A percentile compares a stretch with the other conserved stretches of the same genome.
Evolutionary conservation across 2,888 invertebrate species (phyloP).

Genomic region (Thereva unica): DNA sequence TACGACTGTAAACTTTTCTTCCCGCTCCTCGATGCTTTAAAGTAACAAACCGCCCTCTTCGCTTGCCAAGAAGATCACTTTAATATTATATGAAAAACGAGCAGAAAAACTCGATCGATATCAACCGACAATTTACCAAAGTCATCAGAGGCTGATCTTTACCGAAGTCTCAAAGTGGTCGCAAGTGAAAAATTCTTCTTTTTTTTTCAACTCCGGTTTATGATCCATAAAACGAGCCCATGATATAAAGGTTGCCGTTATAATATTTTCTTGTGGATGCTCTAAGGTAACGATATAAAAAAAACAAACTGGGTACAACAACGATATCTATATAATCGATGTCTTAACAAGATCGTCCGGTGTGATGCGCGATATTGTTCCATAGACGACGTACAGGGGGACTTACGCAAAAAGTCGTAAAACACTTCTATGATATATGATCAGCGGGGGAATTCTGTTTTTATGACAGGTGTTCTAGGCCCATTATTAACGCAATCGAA

Average conservation of each 20-base stretch:
- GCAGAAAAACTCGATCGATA: constrained; percentile 22
- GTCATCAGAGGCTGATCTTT: constrained; percentile 25
- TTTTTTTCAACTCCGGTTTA: constrained; percentile 25
- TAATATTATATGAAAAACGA: constrained; percentile 19
- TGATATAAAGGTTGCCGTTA: constrained; percentile 31
- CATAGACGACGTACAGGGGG: neutral
- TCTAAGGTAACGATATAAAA: no score
- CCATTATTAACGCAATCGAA: neutral
- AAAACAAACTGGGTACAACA: neutral
- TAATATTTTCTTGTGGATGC: constrained; percentile 6
- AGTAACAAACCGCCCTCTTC: constrained; percentile 25
- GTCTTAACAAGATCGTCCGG: constrained; percentile 9
- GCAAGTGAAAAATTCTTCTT: constrained; percentile 11
- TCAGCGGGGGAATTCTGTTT: constrained; percentile 15
- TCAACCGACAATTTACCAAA: constrained; percentile 29
- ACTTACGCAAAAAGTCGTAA: constrained; percentile 29
- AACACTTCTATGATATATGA: constrained; percentile 29
- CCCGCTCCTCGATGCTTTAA: constrained; percentile 3
- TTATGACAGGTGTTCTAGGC: constrained; percentile 25
- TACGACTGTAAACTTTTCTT: constrained; percentile 27
- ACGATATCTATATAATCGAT: constrained; percentile 7
- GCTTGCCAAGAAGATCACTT: constrained; percentile 4
- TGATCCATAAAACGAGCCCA: constrained; percentile 29
- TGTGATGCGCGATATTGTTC: constrained; percentile 21
- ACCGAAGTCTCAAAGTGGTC: constrained; percentile 26